Evolutionary conservation across 2,888 invertebrate genomes (phyloP), one percentile per base, ranked within the genome.

Genomic region (Trichacis sp.): DNA sequence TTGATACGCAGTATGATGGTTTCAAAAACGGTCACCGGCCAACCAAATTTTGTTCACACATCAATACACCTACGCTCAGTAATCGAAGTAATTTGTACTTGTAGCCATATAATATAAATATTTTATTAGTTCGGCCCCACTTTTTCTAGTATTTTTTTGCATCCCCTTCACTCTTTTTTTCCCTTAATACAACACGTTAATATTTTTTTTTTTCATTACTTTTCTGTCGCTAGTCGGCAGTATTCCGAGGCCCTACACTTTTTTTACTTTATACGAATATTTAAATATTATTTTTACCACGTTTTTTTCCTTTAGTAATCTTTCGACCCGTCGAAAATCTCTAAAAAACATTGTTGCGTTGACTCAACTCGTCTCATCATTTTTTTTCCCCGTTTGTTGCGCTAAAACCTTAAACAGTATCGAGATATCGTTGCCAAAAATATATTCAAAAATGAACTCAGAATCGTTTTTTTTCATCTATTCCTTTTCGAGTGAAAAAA

Each of bases 21-120:
- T 83, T 81, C 82, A 84, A 84, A 84, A 83, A 83, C 83, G 83
- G 83, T 84, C 81, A 82, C 83, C 82, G 83, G 83, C 82, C 82
- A 84, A 84, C 83, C 84, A 82, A 83, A 83, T 84, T 83, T 84
- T 81, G 81, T 83, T 78, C 83, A 82, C 83, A 82, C 84, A 84
- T 83, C 83, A 82, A 84, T 83, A 84, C 81, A 82, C 78, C 82
- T 83, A 83, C 83, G 82, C 79, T 82, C 83, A 82, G 82, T 84
- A 84, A 81, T 84, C 83, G 84, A 84, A 84, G 83, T 84, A 84
- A 84, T 84, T 84, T 84, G 84, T 84, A 84, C 84, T 84, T 84
- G 84, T 84, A 84, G 84, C 84, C 84, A 84, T 84, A 83, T 83
- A 84, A 81, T 81, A 82, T 84, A 83, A 83, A 83, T 84, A 83